A percentile compares a stretch with the other conserved stretches of the same genome.
These are phyloP conservation scores for Caenorhabditis auriculariae DNA, from an alignment of 2,888 invertebrate species.

Conservation along the genomic window DNA sequence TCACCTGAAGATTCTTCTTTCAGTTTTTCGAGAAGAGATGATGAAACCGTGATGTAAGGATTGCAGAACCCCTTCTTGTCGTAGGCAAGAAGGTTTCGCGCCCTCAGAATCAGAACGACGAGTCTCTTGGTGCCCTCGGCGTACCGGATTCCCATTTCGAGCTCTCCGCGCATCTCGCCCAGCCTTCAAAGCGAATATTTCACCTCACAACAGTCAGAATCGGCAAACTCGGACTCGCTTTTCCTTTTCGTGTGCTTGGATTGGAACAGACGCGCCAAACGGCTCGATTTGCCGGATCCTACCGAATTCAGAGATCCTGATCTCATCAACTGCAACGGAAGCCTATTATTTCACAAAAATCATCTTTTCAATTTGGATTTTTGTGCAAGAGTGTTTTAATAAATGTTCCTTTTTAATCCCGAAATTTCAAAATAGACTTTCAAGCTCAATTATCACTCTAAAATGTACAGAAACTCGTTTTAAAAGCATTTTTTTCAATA, in stretches of 20 bases:
- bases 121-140: slow-evolving; percentile 30
- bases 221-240: slow-evolving; percentile 15
- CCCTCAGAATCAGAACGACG: slow-evolving; percentile 22
- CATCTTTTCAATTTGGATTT: too few species aligned
- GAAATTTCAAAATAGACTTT: too few species aligned
- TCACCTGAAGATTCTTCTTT: slow-evolving; percentile 21
- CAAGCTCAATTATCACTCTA: too few species aligned
- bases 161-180: slow-evolving; percentile 40
- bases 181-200: slow-evolving; percentile 22
- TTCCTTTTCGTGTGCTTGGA: slow-evolving; percentile 36
- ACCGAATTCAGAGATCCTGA: slow-evolving; percentile 32
- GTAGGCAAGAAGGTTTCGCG: slow-evolving; percentile 27
- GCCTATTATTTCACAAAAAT: too few species aligned
- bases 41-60: slow-evolving; percentile 31
- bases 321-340: slow-evolving; percentile 27
- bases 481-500: too few species aligned
- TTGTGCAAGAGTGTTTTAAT: too few species aligned
- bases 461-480: too few species aligned
- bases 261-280: slow-evolving; percentile 35
- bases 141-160: slow-evolving; percentile 40
- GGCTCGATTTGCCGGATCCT: slow-evolving; percentile 17
- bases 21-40: background rate
- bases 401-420: too few species aligned
- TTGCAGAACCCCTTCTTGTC: slow-evolving; percentile 39
- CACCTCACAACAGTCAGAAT: too few species aligned